A percentile compares a stretch with the other conserved stretches of the same genome.
These are phyloP conservation scores for Amblyopsis rosae DNA, from an alignment of 2,113 vertebrate genomes.

Conservation along the genomic window DNA sequence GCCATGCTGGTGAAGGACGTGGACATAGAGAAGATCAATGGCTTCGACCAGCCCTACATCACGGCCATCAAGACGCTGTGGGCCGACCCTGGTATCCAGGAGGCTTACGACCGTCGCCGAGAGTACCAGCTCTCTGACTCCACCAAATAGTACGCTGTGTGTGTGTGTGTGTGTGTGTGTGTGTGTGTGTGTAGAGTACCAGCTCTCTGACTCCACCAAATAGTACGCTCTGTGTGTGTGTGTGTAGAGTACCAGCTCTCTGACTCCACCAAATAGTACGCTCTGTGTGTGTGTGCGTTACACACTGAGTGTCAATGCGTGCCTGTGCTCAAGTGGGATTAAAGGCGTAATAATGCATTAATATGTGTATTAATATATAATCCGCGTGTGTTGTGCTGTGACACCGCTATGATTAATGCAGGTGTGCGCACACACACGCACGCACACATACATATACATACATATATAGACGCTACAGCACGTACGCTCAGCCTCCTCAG, in stretches of 20 bases:
- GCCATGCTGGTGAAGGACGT: slow-evolving; percentile 83
- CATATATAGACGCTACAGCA: too few relatives aligned
- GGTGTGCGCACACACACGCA: neutral
- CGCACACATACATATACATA: fast-evolving
- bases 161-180: neutral
- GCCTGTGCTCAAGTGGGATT: neutral
- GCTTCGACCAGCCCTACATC: slow-evolving; percentile 71
- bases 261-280: slow-evolving; percentile 87
- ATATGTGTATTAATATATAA: too few relatives aligned
- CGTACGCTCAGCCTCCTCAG: too few relatives aligned
- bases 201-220: slow-evolving; percentile 87
- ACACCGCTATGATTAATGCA: too few relatives aligned
- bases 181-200: slow-evolving; percentile 72
- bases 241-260: slow-evolving; percentile 84
- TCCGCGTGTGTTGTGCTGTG: neutral
- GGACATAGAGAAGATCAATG: slow-evolving; percentile 84
- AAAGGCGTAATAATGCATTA: neutral
- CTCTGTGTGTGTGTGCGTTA: slow-evolving; percentile 48
- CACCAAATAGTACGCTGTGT: slow-evolving; percentile 82
- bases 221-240: slow-evolving; percentile 77
- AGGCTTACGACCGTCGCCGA: slow-evolving; percentile 84
- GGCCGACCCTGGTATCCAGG: slow-evolving; percentile 81
- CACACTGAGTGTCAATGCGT: neutral
- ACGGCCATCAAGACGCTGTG: slow-evolving; percentile 81
- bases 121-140: slow-evolving; percentile 91